Evolutionary conservation across 2,113 vertebrate genomes (phyloP).

Genomic region (Pantherophis guttatus): DNA sequence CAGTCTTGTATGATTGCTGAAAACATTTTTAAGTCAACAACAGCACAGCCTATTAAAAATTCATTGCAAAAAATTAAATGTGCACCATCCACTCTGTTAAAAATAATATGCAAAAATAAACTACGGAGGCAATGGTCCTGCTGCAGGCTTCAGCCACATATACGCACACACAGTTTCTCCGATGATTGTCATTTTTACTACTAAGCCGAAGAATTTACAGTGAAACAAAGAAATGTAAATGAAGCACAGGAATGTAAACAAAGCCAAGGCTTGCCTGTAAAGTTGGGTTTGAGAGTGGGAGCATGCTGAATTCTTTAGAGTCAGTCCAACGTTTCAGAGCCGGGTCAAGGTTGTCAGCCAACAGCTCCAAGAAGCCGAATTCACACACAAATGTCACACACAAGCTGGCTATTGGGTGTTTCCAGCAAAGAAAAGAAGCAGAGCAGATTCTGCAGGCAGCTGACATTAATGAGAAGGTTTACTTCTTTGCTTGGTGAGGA

Average conservation of each 20-base stretch:
- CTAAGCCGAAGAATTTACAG: neutral
- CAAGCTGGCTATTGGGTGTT: neutral
- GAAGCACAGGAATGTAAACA: too few relatives aligned
- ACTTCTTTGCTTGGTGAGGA: neutral
- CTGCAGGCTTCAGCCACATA: neutral
- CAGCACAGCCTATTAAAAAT: conserved; percentile 21
- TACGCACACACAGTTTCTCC: neutral
- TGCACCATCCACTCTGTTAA: conserved; percentile 22
- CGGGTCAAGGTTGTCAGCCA: neutral
- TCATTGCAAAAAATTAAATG: conserved; percentile 20
- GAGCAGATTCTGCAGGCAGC: neutral
- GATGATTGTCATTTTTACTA: neutral
- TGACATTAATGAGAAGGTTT: neutral
- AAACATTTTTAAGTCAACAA: conserved; percentile 27
- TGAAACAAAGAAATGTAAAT: neutral
- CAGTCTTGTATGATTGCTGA: conserved; percentile 26
- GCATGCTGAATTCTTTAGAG: neutral
- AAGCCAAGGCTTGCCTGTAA: neutral
- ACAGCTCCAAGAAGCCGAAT: neutral
- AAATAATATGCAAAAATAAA: conserved; percentile 37
- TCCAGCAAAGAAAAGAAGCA: neutral
- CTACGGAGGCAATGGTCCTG: neutral
- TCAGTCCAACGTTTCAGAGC: neutral
- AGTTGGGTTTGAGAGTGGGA: neutral
- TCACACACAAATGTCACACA: neutral